Base-by-base conservation (phyloP, 2,113 vertebrate genomes). In the Myiozetetes cayanensis region DNA sequence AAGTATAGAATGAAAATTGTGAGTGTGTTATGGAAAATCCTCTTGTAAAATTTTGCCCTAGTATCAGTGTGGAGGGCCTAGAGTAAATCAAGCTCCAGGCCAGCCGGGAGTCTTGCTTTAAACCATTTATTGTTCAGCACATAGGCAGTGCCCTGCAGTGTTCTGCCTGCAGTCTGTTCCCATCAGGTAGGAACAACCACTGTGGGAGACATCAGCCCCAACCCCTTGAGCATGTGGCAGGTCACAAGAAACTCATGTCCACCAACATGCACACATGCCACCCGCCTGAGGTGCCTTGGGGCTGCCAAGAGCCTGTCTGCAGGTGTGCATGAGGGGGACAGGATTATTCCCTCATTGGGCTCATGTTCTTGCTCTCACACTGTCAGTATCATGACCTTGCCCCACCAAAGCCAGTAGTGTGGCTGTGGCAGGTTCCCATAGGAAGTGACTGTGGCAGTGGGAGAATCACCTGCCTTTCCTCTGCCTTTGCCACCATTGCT, bases 401-500 rank as follows among this genome's bases (percentile, higher is more conserved):
- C 47, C 37, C 37, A 46, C 59, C 74, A 56, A 30, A 87, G 61
- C 33, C 4, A 2, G 3, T 12, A 8, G 28, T 4, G 28, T 49
- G 50, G 10, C 47, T 53, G 28, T 17, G 58, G 13, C 0, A 2
- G 7, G 28, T 35, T 85, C 67, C 83, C 30, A 5, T 3, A 24
- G 43, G 66, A 58, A 35, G 3, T 0, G 1, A n/a, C 20, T n/a
- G 53, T 1, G 0, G 7, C 78, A 44, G 46, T 12, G 3, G 61
- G 27, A 74, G 33, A 25, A 58, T 25, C 35, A 8, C 49, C 47
- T 31, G 50, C 41, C 37, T 30, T 62, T 62, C 10, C 24, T 25
- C 27, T 0, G 0, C 61, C 61, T 33, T 55, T 52, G 21, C 18
- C 4, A 0, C 20, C 4, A 0, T 3, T 47, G 43, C 11, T 43